Percentiles rank a stretch among this genome's conserved stretches.
These are phyloP conservation scores for Oryzias melastigma DNA, from an alignment of 2,113 vertebrate species.

Conservation along the genomic window DNA sequence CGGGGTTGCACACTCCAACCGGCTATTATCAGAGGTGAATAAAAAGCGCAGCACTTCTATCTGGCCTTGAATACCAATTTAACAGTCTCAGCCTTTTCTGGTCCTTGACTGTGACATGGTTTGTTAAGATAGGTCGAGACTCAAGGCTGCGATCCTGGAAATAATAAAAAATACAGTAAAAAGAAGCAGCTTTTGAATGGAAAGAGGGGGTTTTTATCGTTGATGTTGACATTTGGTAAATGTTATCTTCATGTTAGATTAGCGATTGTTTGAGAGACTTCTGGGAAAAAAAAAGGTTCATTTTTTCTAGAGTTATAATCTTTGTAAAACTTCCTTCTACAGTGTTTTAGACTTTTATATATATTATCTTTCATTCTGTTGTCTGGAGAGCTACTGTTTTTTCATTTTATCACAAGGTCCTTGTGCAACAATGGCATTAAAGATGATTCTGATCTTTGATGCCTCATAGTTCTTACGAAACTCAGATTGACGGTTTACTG, in stretches of 20 bases:
- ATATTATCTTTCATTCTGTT: too few species aligned
- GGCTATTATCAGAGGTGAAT: background rate
- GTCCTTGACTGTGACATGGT: background rate
- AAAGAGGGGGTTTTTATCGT: background rate
- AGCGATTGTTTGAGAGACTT: too few species aligned
- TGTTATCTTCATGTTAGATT: background rate
- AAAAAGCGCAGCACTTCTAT: background rate
- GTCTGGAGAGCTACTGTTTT: too few species aligned
- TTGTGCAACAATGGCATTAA: too few species aligned
- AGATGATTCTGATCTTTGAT: too few species aligned
- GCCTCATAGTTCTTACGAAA: too few species aligned
- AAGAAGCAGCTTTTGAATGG: background rate
- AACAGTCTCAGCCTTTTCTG: background rate
- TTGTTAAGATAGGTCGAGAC: background rate
- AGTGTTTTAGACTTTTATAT: too few species aligned
- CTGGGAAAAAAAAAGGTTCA: too few species aligned
- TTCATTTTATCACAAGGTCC: too few species aligned
- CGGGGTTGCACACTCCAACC: conserved; percentile 9
- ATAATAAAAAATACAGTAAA: background rate
- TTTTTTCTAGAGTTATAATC: too few species aligned
- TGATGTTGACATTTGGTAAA: background rate
- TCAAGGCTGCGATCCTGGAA: background rate
- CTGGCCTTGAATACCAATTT: background rate
- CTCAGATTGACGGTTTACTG: too few species aligned
- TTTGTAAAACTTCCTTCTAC: too few species aligned